A percentile compares a stretch with the other conserved stretches of the same genome.
These are phyloP conservation scores for Oreochromis aureus DNA, from an alignment of 2,113 vertebrate species.

Conservation along the genomic window DNA sequence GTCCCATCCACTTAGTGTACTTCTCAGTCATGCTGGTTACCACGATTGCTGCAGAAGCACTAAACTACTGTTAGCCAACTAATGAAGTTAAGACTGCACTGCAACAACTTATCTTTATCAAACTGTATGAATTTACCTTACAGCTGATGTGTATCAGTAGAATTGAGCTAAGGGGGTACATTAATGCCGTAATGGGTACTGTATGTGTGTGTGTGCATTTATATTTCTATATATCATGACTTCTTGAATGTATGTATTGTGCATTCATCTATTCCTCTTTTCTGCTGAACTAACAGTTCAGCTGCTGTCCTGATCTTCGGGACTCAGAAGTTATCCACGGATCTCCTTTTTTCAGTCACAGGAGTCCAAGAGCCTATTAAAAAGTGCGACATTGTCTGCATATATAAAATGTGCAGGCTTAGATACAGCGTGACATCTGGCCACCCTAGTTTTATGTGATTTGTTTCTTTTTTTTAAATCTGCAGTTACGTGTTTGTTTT, in stretches of 20 bases:
- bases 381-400: background rate
- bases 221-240: background rate
- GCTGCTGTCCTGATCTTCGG: background rate
- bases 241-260: background rate
- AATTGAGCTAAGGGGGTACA: background rate
- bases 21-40: background rate
- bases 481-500: background rate
- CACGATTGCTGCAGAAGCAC: background rate
- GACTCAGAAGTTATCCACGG: background rate
- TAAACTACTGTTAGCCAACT: background rate
- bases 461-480: fast-evolving
- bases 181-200: background rate
- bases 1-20: background rate
- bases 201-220: background rate
- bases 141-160: background rate
- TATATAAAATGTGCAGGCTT: background rate
- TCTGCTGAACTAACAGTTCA: background rate
- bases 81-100: background rate
- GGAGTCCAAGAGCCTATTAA: background rate
- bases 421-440: background rate
- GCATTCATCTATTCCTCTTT: background rate
- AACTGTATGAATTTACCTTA: background rate
- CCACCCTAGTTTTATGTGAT: background rate
- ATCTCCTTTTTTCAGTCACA: background rate
- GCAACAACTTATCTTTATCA: background rate